phyloP scores from a whole-genome alignment of 2,888 invertebrate species.

The Polyommatus icarus region DNA sequence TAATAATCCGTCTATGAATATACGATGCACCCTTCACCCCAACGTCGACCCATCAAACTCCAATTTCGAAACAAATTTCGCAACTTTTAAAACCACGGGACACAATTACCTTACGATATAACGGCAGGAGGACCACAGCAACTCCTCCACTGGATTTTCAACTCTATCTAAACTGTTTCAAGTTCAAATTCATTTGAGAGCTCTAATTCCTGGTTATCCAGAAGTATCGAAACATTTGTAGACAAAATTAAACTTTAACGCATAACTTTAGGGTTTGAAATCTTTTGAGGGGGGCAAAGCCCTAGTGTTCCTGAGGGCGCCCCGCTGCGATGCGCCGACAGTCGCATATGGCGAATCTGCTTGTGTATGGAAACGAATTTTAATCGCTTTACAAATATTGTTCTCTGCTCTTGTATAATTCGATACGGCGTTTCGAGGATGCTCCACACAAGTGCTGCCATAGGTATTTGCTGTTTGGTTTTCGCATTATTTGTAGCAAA shows the following conservation, averaged over 20 bases:
- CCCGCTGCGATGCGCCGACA: conserved; percentile 51
- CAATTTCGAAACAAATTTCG: conserved; percentile 52
- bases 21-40: conserved; percentile 30
- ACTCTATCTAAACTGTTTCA: not conserved
- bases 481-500: conserved; percentile 22
- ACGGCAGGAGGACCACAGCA: not conserved
- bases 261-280: not conserved
- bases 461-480: conserved; percentile 16
- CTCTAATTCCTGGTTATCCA: not conserved
- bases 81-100: conserved; percentile 64
- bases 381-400: conserved; percentile 46
- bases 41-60: conserved; percentile 41
- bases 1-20: conserved; percentile 23
- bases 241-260: not conserved
- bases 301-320: conserved; percentile 47
- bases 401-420: conserved; percentile 27
- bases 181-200: not conserved
- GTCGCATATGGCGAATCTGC: conserved; percentile 59
- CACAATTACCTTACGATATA: conserved; percentile 49
- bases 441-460: not conserved
- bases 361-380: conserved; percentile 46
- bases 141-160: not conserved
- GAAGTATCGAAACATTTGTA: not conserved
- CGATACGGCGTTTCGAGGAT: conserved; percentile 4
- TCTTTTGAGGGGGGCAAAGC: conserved; percentile 1